Conservation (phyloP, 2,797 vertebrate species). For the Dallia pectoralis region DNA sequence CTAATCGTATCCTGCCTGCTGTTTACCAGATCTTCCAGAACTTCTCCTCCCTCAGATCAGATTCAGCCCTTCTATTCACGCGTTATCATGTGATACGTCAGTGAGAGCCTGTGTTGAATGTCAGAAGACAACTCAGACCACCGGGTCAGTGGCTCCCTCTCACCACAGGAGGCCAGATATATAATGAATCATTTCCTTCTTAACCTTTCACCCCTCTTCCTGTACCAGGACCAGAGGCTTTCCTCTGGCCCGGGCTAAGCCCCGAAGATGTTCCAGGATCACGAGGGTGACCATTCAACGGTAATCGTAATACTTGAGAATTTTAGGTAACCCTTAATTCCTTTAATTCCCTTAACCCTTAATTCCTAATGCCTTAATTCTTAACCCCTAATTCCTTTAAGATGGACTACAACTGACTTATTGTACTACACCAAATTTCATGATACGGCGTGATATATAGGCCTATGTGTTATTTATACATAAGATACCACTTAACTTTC, state of each 20-base stretch:
- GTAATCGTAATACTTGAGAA: constrained; percentile 8
- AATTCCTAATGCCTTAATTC: too few relatives aligned
- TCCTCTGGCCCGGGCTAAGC: constrained; percentile 3
- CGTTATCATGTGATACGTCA: constrained; percentile 59
- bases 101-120: constrained; percentile 19
- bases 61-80: constrained; percentile 56
- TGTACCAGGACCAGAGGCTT: constrained; percentile 34
- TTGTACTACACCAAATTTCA: too few relatives aligned
- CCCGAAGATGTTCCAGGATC: constrained; percentile 6
- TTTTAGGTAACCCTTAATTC: neutral
- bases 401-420: too few relatives aligned
- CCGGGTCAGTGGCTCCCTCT: neutral
- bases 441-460: neutral
- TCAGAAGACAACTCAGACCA: neutral
- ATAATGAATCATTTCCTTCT: constrained; percentile 42
- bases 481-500: constrained; percentile 28
- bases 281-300: constrained; percentile 1
- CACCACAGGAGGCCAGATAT: constrained; percentile 35
- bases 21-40: constrained; percentile 16
- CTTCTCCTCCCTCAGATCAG: constrained; percentile 11
- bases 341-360: neutral
- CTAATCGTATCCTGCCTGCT: constrained; percentile 16
- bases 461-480: neutral
- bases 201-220: constrained; percentile 65
- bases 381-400: too few relatives aligned